phyloP scores from a whole-genome alignment of 2,888 invertebrate species.

The Sycophila texana region DNA sequence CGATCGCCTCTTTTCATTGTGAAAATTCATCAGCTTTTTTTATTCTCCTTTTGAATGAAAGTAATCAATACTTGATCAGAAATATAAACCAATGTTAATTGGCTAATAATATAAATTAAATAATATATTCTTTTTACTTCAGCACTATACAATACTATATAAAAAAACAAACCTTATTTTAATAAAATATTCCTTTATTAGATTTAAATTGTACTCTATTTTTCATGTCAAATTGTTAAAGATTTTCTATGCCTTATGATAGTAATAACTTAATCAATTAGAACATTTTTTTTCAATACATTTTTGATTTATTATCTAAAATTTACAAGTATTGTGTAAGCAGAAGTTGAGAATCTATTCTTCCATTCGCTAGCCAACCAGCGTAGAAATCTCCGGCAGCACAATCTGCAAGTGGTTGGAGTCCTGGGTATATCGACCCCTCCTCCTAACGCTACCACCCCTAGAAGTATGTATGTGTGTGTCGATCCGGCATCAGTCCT shows the following conservation, averaged over 20 bases:
- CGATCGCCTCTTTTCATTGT: constrained; percentile 22
- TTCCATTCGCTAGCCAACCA: constrained; percentile 44
- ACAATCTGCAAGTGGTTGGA: constrained; percentile 55
- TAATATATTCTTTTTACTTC: too few species aligned
- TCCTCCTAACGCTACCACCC: constrained; percentile 54
- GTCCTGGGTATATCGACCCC: constrained; percentile 59
- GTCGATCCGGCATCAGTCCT: constrained; percentile 71
- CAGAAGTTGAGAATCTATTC: constrained; percentile 8
- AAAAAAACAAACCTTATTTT: too few species aligned
- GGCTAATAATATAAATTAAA: too few species aligned
- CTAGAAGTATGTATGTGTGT: constrained; percentile 51
- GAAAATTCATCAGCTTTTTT: constrained; percentile 27
- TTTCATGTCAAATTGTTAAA: neutral
- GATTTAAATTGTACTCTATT: neutral
- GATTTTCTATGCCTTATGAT: neutral
- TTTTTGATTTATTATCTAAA: neutral
- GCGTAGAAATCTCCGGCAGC: constrained; percentile 51
- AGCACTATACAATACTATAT: too few species aligned
- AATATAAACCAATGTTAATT: too few species aligned
- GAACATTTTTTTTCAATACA: neutral
- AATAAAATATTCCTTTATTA: too few species aligned
- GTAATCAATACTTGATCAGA: too few species aligned
- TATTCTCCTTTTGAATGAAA: neutral
- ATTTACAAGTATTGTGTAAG: constrained; percentile 2
- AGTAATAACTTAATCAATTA: neutral